Conservation (phyloP, 2,113 vertebrate species). For the Emydocephalus ijimae region DNA sequence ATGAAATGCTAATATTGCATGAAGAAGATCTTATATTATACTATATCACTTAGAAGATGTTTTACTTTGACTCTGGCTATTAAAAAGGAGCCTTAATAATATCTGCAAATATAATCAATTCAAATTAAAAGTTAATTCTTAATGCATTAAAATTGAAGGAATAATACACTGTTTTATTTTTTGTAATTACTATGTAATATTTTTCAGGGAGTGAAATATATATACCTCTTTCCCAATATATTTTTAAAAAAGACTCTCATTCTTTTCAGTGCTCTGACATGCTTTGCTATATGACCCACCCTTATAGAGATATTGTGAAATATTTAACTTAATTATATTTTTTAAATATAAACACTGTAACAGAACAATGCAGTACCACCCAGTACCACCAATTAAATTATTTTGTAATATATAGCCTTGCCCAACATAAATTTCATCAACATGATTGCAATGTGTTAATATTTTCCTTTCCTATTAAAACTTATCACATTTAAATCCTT, state of each 20-base stretch:
- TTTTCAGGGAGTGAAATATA: background rate
- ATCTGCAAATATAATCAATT: background rate
- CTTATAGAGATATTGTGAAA: slow-evolving; percentile 13
- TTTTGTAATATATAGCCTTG: slow-evolving; percentile 6
- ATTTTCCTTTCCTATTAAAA: background rate
- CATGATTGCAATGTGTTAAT: background rate
- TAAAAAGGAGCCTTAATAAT: background rate
- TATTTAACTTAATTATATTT: background rate
- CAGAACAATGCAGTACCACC: background rate
- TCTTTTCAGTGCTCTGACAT: background rate
- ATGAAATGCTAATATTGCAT: background rate
- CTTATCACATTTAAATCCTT: background rate
- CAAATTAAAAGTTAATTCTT: background rate
- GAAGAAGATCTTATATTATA: background rate
- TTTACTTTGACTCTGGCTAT: background rate
- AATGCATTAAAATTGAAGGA: background rate
- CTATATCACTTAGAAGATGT: background rate
- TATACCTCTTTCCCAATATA: background rate
- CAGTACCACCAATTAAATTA: background rate
- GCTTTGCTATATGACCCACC: background rate
- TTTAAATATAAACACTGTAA: background rate
- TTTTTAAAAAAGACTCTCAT: background rate
- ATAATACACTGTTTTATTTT: background rate
- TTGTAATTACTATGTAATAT: background rate
- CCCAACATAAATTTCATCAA: slow-evolving; percentile 11